Percentiles rank a stretch among this genome's conserved stretches.
Evolutionary conservation across 1,140 invertebrate species (phyloP).

Genomic region (Dendroctonus valens): DNA sequence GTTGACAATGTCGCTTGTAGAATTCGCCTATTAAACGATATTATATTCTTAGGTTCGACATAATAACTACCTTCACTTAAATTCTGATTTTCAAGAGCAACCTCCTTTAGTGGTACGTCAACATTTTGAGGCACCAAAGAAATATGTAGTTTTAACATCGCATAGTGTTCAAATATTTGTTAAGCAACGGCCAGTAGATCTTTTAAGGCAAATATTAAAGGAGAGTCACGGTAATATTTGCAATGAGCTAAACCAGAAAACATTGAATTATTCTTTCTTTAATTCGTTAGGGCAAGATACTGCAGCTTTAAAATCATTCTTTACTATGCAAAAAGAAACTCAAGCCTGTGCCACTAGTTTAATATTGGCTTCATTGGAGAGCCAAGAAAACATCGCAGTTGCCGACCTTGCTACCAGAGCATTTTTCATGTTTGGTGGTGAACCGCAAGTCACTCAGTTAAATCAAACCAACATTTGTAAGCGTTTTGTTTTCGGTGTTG

Average conservation of each 20-base stretch:
- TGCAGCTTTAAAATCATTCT: slow-evolving; percentile 81
- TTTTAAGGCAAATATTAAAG: slow-evolving; percentile 75
- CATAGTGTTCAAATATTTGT: slow-evolving; percentile 82
- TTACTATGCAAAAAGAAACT: slow-evolving; percentile 75
- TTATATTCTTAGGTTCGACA: slow-evolving; percentile 26
- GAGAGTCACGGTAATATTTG: slow-evolving; percentile 63
- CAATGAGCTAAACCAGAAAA: background rate
- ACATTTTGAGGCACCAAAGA: slow-evolving; percentile 69
- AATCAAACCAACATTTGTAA: slow-evolving; percentile 41
- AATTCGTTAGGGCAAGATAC: slow-evolving; percentile 67
- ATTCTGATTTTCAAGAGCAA: slow-evolving; percentile 23
- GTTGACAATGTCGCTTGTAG: background rate
- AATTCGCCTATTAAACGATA: background rate
- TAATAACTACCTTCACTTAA: slow-evolving; percentile 12
- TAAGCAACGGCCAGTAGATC: slow-evolving; percentile 82
- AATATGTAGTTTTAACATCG: slow-evolving; percentile 83
- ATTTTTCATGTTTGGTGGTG: slow-evolving; percentile 89
- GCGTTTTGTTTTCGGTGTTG: slow-evolving; percentile 2
- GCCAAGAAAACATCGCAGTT: slow-evolving; percentile 66
- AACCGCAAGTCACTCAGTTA: slow-evolving; percentile 53
- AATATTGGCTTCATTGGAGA: slow-evolving; percentile 77
- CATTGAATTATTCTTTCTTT: slow-evolving; percentile 1
- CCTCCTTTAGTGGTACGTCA: slow-evolving; percentile 69
- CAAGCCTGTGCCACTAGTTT: slow-evolving; percentile 89
- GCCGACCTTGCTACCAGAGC: slow-evolving; percentile 87